Base-by-base conservation (phyloP, 2,888 invertebrate genomes). In the Leucophora obtusa region DNA sequence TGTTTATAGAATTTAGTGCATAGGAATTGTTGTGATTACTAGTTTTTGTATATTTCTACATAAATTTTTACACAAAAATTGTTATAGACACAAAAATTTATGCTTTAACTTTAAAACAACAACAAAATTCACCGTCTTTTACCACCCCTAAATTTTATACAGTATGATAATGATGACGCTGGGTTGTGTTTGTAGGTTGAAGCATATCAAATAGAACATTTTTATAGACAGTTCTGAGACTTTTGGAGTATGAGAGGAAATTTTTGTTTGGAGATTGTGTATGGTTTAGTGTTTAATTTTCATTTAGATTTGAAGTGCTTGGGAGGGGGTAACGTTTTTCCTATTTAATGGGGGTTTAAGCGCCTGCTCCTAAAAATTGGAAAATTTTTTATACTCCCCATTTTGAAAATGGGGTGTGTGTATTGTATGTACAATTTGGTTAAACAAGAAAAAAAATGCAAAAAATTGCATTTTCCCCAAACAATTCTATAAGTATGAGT, bases 81-180 rank as follows among this genome's bases (percentile, higher is more conserved):
- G 84, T 83, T 84, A 83, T 84, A 84, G 78, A 84, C 77, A 84
- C 82, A 78, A 82, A 81, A 81, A 51, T 71, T 33, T 72, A 60
- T 77, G 54, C 43, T 62, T 70, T 56, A 38, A 14, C 7, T 28
- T 28, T 6, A 28, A 28, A 74, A 77, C 66, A 28, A 28, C 28
- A 28, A 53, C 33, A 21, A 63, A 56, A 65, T 50, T 35, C 21
- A 50, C 21, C n/a, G 7, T 54, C n/a, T n/a, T 56, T 43, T 35
- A 24, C 58, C 59, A 63, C 54, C 73, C 65, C n/a, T 56, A 35
- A 70, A 60, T 11, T 59, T 4, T 56, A 15, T 56, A 28, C 28
- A 28, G 7, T 28, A 7, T 7, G 28, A 28, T 24, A 5, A 24
- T 28, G 28, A 28, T 28, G 28, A 28, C 7, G 7, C 3, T 28